Percentiles rank a stretch among this genome's conserved stretches.
Evolutionary conservation across 2,113 vertebrate species (phyloP).

Genomic region (Neotoma lepida): DNA sequence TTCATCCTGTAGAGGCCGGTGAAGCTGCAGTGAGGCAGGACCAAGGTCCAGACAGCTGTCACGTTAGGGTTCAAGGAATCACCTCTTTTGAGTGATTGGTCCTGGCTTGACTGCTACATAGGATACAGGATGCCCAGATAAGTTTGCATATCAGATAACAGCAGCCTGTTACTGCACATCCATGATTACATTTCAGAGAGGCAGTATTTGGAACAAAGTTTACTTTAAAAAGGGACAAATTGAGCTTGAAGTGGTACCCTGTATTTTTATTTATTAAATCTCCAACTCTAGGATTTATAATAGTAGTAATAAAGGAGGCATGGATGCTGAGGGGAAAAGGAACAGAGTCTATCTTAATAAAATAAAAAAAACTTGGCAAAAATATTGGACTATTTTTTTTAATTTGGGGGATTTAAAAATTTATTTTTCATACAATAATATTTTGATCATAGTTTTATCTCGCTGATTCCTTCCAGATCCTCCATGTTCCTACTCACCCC

Average conservation of each 20-base stretch:
- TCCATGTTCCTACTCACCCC: background rate
- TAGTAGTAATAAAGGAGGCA: background rate
- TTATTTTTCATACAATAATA: background rate
- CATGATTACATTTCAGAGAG: background rate
- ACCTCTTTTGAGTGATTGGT: background rate
- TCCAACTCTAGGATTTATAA: background rate
- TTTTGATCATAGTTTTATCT: background rate
- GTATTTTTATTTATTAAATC: constrained; percentile 33
- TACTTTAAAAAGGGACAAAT: background rate
- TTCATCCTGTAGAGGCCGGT: too few species aligned
- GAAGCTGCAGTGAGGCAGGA: background rate
- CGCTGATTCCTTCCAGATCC: background rate
- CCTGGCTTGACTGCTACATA: background rate
- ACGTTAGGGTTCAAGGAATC: background rate
- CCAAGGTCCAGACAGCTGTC: background rate
- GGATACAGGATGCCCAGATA: background rate
- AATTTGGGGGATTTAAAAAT: background rate
- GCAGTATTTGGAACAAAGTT: background rate
- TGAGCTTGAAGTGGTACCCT: background rate
- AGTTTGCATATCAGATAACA: constrained; percentile 13
- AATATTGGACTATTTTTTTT: background rate
- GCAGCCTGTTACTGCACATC: background rate
- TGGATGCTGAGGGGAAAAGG: background rate
- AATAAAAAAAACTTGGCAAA: background rate
- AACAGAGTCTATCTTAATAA: background rate